Percentiles rank a stretch among this genome's conserved stretches.
Evolutionary conservation across 2,888 invertebrate species (phyloP).

Genomic region (Subacronicta megacephala): DNA sequence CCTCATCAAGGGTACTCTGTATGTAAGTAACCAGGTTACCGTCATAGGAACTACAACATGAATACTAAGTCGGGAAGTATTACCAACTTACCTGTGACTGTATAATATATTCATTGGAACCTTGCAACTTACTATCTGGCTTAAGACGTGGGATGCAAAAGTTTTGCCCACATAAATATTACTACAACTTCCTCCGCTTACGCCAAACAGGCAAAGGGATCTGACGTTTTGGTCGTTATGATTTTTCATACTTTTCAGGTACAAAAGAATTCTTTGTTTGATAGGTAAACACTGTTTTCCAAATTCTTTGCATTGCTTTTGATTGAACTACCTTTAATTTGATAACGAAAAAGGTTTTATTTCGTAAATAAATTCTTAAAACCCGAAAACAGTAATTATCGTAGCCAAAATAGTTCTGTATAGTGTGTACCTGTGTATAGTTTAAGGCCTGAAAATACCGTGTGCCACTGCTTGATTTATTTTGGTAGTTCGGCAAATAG

Average conservation of each 20-base stretch:
- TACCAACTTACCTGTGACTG: conserved; percentile 67
- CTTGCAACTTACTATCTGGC: conserved; percentile 69
- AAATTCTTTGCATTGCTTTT: too few species aligned
- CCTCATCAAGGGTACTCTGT: conserved; percentile 56
- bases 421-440: too few species aligned
- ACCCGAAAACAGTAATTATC: too few species aligned
- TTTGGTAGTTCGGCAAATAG: too few species aligned
- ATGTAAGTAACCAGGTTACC: conserved; percentile 65
- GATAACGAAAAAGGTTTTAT: too few species aligned
- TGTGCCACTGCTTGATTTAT: too few species aligned
- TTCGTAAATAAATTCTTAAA: too few species aligned
- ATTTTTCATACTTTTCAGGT: conserved; percentile 23
- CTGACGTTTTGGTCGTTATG: conserved; percentile 37
- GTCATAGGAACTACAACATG: conserved; percentile 64
- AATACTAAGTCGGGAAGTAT: conserved; percentile 75
- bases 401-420: conserved; percentile 12
- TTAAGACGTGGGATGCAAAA: conserved; percentile 70
- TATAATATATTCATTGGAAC: conserved; percentile 83
- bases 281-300: background rate
- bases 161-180: conserved; percentile 63
- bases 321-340: too few species aligned
- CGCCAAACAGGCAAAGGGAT: conserved; percentile 43
- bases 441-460: too few species aligned
- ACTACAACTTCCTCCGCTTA: conserved; percentile 37
- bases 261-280: conserved; percentile 18